Percentiles rank a stretch among this genome's conserved stretches.
These are phyloP conservation scores for Hypothenemus hampei DNA, from an alignment of 1,140 invertebrate genomes.

Conservation along the genomic window DNA sequence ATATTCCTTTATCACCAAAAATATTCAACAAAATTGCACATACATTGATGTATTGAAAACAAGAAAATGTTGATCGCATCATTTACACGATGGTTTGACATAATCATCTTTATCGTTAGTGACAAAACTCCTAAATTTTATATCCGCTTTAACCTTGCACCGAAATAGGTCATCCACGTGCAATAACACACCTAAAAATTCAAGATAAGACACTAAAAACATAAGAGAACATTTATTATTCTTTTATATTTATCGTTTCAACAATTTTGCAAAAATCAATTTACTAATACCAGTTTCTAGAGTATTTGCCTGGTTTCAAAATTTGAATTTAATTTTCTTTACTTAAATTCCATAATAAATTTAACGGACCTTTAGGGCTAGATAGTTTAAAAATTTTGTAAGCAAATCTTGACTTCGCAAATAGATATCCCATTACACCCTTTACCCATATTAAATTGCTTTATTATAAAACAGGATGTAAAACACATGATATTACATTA, in stretches of 20 bases:
- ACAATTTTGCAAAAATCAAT: conserved; percentile 22
- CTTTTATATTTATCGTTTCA: conserved; percentile 15
- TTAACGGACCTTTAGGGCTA: conserved; percentile 11
- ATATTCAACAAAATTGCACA: too few relatives aligned
- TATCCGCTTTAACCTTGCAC: too few relatives aligned
- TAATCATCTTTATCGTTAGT: too few relatives aligned
- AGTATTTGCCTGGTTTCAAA: background rate
- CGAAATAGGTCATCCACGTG: too few relatives aligned
- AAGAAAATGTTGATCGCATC: too few relatives aligned
- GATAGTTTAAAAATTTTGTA: conserved; percentile 14
- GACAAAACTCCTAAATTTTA: too few relatives aligned
- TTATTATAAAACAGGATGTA: conserved; percentile 2
- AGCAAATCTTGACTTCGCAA: conserved; percentile 16
- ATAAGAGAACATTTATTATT: too few relatives aligned
- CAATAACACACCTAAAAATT: too few relatives aligned
- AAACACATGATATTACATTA: conserved; percentile 7
- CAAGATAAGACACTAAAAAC: too few relatives aligned
- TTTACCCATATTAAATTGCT: conserved; percentile 1
- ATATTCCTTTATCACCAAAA: too few relatives aligned
- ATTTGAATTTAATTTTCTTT: conserved; percentile 10
- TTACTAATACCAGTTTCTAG: conserved; percentile 10
- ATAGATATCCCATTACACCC: conserved; percentile 7
- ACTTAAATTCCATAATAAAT: conserved; percentile 16
- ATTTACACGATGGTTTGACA: too few relatives aligned
- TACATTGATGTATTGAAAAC: too few relatives aligned